Evolutionary conservation across 2,113 vertebrate species (phyloP), one percentile per base, ranked within the genome.

Genomic region (Noturus placidus): DNA sequence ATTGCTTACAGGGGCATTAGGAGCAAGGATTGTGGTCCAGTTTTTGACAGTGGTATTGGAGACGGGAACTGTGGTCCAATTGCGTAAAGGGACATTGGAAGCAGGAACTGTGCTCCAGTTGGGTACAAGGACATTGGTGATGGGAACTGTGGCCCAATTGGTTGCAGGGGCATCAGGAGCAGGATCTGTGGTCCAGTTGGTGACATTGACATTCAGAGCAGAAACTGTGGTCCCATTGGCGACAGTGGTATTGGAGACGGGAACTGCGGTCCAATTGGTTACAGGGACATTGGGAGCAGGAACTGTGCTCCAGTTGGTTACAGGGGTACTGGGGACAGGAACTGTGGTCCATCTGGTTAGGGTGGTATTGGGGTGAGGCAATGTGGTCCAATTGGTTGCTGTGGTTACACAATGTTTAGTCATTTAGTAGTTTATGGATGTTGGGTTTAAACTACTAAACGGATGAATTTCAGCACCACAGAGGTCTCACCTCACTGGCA

Each of bases 401-500:
- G 8, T 81, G 15, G 11, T n/a, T n/a, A 30, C 4, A 30, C 6
- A 78, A n/a, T 22, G 46, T 52, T 76, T 22, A 46, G 8, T 25
- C 33, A 46, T 82, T n/a, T 27, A 83, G 17, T 42, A 65, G 19
- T 35, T 84, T 0, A n/a, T 14, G 27, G n/a, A 54, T 70, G 10
- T 67, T 30, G 57, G 81, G 35, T 33, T 33, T 72, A 52, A 83
- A 35, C 52, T 42, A 17, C 19, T 35, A 7, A 57, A 84, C 50
- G 42, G 52, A 67, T 76, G 63, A 27, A 84, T 87, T 67, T 56
- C 85, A 42, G 65, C 13, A 56, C 14, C 65, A 8, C 52, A 80
- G 7, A 33, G 3, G n/a, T 80, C 54, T 57, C 1, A 35, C 54
- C 52, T 30, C 61, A 54, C 10, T 19, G 63, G 6, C n/a, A 22